phyloP scores from a whole-genome alignment of 2,797 vertebrate genomes.

The Poecile montanus region DNA sequence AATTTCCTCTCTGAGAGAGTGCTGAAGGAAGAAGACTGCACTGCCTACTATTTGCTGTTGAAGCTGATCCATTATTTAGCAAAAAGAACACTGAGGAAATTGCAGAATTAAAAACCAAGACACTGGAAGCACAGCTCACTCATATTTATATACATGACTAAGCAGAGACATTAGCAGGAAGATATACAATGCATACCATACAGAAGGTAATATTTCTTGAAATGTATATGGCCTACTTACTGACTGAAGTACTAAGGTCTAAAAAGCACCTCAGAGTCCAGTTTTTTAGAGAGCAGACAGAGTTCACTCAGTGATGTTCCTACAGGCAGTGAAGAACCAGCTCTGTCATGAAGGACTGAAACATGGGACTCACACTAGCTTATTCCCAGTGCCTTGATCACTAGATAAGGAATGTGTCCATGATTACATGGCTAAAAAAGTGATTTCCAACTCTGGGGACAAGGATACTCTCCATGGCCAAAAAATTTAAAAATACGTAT shows the following conservation, averaged over 20 bases:
- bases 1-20: neutral
- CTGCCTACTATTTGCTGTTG: neutral
- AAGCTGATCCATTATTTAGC: neutral
- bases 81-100: neutral
- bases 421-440: neutral
- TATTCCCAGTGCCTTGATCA: neutral
- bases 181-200: neutral
- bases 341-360: neutral
- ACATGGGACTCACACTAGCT: neutral
- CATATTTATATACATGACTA: neutral
- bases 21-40: neutral
- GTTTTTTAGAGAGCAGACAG: neutral
- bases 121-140: neutral
- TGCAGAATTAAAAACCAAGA: neutral
- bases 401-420: neutral
- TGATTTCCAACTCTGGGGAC: neutral
- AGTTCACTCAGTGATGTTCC: neutral
- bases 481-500: fast-evolving
- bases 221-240: neutral
- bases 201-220: neutral
- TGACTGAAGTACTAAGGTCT: neutral
- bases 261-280: neutral
- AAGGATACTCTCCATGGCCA: neutral
- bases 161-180: neutral
- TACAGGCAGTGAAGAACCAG: neutral